These are phyloP conservation scores for Therioaphis trifolii DNA, from an alignment of 2,888 invertebrate species.

Conservation along the genomic window DNA sequence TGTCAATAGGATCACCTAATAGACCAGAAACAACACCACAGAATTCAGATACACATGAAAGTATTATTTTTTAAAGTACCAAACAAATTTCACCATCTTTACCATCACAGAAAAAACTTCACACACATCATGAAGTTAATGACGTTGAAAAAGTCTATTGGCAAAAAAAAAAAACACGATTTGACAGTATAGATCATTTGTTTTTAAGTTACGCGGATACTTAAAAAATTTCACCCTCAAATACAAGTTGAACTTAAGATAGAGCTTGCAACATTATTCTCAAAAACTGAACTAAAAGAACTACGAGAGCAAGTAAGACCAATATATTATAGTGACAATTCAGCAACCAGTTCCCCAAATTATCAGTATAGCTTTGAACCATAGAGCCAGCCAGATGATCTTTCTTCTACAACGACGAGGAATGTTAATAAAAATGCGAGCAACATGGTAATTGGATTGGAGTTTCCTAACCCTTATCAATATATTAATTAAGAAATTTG, in stretches of 20 bases:
- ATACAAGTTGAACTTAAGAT: slow-evolving; percentile 28
- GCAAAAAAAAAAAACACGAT: slow-evolving; percentile 11
- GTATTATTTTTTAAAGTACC: slow-evolving; percentile 20
- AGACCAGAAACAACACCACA: slow-evolving; percentile 15
- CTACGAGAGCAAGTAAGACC: slow-evolving; percentile 17
- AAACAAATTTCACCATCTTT: slow-evolving; percentile 17
- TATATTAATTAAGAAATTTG: slow-evolving; percentile 20
- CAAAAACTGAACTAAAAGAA: slow-evolving; percentile 13
- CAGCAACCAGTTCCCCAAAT: slow-evolving; percentile 18
- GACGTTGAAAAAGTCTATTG: slow-evolving; percentile 7
- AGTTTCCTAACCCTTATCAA: slow-evolving; percentile 1
- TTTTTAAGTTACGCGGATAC: slow-evolving; percentile 23
- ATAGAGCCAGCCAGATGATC: not conserved
- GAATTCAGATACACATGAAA: slow-evolving; percentile 22
- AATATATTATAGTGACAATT: slow-evolving; percentile 17
- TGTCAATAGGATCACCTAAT: slow-evolving; percentile 21
- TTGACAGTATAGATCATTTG: slow-evolving; percentile 15
- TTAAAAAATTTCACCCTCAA: slow-evolving; percentile 28
- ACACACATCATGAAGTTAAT: not conserved
- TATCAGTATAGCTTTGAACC: slow-evolving; percentile 10
- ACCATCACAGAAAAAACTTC: slow-evolving; percentile 1
- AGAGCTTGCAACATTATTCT: slow-evolving; percentile 18
- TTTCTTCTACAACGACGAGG: not conserved
- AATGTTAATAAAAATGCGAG: slow-evolving; percentile 8
- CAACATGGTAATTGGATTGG: slow-evolving; percentile 22